A percentile compares a stretch with the other conserved stretches of the same genome.
phyloP scores from a whole-genome alignment of 1,140 invertebrate species.

The Batillaria attramentaria region DNA sequence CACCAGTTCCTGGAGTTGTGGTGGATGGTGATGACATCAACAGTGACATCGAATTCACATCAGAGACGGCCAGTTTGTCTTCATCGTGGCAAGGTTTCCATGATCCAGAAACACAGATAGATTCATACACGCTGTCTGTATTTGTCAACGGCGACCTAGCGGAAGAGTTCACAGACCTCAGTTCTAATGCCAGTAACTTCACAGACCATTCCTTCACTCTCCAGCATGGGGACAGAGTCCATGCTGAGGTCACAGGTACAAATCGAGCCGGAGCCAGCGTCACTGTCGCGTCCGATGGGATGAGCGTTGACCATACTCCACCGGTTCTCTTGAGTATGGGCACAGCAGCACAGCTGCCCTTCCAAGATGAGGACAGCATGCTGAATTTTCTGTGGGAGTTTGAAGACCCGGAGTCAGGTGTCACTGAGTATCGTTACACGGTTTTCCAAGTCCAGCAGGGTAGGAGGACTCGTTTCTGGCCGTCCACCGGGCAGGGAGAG shows the following conservation, averaged over 20 bases:
- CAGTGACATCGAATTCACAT: slow-evolving; percentile 43
- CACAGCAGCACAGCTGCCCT: slow-evolving; percentile 28
- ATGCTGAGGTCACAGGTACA: slow-evolving; percentile 33
- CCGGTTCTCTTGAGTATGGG: slow-evolving; percentile 35
- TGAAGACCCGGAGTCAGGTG: slow-evolving; percentile 45
- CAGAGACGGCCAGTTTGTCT: slow-evolving; percentile 43
- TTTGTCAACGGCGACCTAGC: slow-evolving; percentile 38
- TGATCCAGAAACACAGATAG: slow-evolving; percentile 51
- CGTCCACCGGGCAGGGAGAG: slow-evolving; percentile 22
- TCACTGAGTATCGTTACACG: slow-evolving; percentile 42
- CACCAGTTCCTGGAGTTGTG: slow-evolving; percentile 39
- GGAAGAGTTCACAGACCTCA: slow-evolving; percentile 26
- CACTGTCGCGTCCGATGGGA: slow-evolving; percentile 37
- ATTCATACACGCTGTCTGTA: slow-evolving; percentile 37
- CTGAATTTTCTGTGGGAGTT: slow-evolving; percentile 42
- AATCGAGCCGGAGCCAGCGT: slow-evolving; percentile 39
- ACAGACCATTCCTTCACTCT: slow-evolving; percentile 40
- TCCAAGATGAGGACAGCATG: slow-evolving; percentile 28
- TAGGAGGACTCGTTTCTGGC: slow-evolving; percentile 38
- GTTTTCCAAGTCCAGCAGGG: slow-evolving; percentile 38
- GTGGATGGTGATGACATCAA: slow-evolving; percentile 34
- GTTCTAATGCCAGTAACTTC: slow-evolving; percentile 30
- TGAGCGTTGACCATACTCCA: slow-evolving; percentile 45
- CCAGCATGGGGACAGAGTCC: slow-evolving; percentile 39
- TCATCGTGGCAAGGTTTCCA: slow-evolving; percentile 39